A percentile compares a stretch with the other conserved stretches of the same genome.
These are phyloP conservation scores for Mugil cephalus DNA, from an alignment of 2,113 vertebrate species.

Conservation along the genomic window DNA sequence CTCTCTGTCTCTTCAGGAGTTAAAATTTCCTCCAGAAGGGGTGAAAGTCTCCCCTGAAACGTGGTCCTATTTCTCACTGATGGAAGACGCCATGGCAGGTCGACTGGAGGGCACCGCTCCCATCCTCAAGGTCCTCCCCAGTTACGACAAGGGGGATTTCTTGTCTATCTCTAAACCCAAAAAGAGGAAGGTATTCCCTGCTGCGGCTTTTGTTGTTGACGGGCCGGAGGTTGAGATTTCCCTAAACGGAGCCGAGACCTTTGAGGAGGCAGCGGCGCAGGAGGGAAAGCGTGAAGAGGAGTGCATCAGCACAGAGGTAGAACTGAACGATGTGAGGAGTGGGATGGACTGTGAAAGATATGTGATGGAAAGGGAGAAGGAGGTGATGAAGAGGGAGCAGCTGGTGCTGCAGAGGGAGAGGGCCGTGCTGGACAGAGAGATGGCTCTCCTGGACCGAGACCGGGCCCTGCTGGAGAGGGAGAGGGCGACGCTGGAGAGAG, in stretches of 20 bases:
- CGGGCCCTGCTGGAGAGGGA: slow-evolving; percentile 76
- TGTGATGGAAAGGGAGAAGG: slow-evolving; percentile 39
- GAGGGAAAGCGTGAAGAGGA: slow-evolving; percentile 34
- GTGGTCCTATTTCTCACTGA: slow-evolving; percentile 77
- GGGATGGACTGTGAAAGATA: slow-evolving; percentile 52
- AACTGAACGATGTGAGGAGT: slow-evolving; percentile 41
- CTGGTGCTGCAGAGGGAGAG: slow-evolving; percentile 64
- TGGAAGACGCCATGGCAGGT: slow-evolving; percentile 79
- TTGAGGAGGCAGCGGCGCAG: background rate
- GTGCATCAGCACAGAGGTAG: slow-evolving; percentile 39
- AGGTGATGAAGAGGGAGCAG: slow-evolving; percentile 31
- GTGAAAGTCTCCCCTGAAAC: slow-evolving; percentile 59
- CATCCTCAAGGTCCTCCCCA: slow-evolving; percentile 51
- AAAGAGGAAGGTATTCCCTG: slow-evolving; percentile 44
- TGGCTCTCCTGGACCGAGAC: slow-evolving; percentile 64
- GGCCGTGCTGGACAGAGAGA: slow-evolving; percentile 76
- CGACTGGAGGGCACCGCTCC: slow-evolving; percentile 67
- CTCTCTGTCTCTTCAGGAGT: slow-evolving; percentile 58
- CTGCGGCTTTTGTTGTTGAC: rapidly evolving
- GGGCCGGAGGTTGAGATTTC: slow-evolving; percentile 64
- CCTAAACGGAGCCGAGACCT: slow-evolving; percentile 55
- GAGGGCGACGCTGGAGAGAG: slow-evolving; percentile 73
- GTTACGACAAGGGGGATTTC: slow-evolving; percentile 52
- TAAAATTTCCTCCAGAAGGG: slow-evolving; percentile 76
- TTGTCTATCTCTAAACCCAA: slow-evolving; percentile 47